Conservation (phyloP, 2,888 invertebrate genomes). For the Lasioglossum lativentre region DNA sequence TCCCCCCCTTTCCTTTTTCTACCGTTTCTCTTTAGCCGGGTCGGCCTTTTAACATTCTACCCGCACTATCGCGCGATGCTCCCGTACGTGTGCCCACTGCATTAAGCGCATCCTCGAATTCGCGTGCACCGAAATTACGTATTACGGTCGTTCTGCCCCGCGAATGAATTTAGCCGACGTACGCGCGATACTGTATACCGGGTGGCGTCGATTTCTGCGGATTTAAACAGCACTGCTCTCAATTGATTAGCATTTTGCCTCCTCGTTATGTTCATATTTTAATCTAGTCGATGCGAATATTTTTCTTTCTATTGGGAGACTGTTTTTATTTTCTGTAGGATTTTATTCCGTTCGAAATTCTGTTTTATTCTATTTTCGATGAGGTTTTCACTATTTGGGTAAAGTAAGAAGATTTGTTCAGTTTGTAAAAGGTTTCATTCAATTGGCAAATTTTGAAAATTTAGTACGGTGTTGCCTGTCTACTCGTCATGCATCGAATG, state of each 20-base stretch:
- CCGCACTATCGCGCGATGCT: slow-evolving; percentile 34
- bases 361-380: not conserved
- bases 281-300: not conserved
- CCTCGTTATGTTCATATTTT: not conserved
- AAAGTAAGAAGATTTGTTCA: not conserved
- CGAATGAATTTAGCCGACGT: slow-evolving; percentile 60
- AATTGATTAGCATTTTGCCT: not conserved
- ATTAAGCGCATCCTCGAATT: slow-evolving; percentile 59
- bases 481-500: not conserved
- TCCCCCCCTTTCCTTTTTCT: not conserved
- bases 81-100: slow-evolving; percentile 42
- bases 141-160: slow-evolving; percentile 43
- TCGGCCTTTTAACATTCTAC: slow-evolving; percentile 44
- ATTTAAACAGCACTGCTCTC: not conserved
- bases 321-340: not conserved
- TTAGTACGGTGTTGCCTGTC: not conserved
- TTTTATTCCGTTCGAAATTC: not conserved
- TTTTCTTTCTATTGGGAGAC: not conserved
- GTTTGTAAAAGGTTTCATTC: not conserved
- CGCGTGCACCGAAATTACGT: slow-evolving; percentile 57
- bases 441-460: not conserved
- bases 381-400: not conserved
- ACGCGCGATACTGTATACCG: slow-evolving; percentile 30
- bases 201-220: not conserved
- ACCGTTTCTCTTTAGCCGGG: slow-evolving; percentile 19